phyloP scores from a whole-genome alignment of 2,113 vertebrate species.

The Sterna hirundo region DNA sequence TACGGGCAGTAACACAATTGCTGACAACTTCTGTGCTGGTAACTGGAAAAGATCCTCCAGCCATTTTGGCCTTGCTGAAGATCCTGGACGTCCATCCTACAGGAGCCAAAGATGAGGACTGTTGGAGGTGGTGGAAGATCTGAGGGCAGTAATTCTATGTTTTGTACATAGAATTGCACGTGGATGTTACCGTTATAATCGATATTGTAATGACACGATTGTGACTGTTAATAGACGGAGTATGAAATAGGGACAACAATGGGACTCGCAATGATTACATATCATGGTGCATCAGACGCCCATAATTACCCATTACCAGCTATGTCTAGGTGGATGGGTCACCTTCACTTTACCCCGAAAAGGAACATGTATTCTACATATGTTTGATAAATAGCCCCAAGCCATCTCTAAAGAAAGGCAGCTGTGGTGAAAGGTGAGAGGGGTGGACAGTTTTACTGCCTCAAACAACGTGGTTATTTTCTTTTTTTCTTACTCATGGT shows the following conservation, averaged over 20 bases:
- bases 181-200: background rate
- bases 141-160: background rate
- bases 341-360: background rate
- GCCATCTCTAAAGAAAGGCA: background rate
- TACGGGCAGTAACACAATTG: background rate
- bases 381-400: background rate
- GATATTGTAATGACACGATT: background rate
- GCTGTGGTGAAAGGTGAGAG: background rate
- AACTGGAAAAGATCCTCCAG: background rate
- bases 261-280: background rate
- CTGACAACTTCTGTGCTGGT: background rate
- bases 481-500: background rate
- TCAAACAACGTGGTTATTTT: background rate
- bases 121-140: background rate
- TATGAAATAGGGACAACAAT: background rate
- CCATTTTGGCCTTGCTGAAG: background rate
- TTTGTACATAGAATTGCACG: background rate
- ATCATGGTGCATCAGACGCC: background rate
- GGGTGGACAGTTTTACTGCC: background rate
- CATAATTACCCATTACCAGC: background rate
- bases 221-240: background rate
- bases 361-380: background rate
- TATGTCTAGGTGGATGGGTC: background rate
- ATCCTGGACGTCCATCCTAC: background rate
- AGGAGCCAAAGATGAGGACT: background rate